These are phyloP conservation scores for Porphyrio hochstetteri DNA, from an alignment of 2,113 vertebrate genomes.

Conservation along the genomic window DNA sequence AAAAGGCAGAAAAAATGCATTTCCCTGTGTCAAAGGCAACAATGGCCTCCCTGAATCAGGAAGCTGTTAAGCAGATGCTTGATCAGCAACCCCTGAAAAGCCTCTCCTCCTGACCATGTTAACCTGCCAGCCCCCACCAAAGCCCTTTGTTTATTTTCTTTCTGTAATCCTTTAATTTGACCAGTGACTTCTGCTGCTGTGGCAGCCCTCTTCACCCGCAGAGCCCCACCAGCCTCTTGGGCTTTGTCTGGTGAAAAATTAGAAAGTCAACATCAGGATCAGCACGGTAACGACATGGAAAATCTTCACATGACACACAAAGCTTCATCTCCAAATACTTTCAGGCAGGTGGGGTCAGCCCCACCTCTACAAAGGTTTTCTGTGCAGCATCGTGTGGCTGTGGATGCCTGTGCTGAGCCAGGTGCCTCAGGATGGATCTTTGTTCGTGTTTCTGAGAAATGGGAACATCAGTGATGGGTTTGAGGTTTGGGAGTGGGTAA, in stretches of 20 bases:
- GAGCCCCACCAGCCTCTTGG: neutral
- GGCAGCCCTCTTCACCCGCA: neutral
- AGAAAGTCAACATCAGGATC: neutral
- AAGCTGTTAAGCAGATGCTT: neutral
- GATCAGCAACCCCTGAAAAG: neutral
- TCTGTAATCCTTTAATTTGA: neutral
- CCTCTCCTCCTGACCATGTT: neutral
- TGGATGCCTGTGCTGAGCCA: neutral
- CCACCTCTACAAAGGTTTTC: neutral
- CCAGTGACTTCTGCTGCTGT: neutral
- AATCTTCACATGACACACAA: neutral
- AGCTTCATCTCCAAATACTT: neutral
- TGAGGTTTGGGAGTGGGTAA: neutral
- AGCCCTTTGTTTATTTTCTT: conserved; percentile 9
- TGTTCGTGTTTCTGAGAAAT: neutral
- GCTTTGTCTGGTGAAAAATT: neutral
- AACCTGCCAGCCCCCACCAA: neutral
- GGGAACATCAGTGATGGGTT: neutral
- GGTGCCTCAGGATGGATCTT: accelerated
- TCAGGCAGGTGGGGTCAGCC: neutral
- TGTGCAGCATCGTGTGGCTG: neutral
- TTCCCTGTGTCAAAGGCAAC: neutral
- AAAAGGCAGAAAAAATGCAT: neutral
- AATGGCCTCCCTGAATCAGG: neutral
- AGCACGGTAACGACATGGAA: neutral